Evolutionary conservation across 2,113 vertebrate genomes (phyloP).

Genomic region (Zosterops pallidus): DNA sequence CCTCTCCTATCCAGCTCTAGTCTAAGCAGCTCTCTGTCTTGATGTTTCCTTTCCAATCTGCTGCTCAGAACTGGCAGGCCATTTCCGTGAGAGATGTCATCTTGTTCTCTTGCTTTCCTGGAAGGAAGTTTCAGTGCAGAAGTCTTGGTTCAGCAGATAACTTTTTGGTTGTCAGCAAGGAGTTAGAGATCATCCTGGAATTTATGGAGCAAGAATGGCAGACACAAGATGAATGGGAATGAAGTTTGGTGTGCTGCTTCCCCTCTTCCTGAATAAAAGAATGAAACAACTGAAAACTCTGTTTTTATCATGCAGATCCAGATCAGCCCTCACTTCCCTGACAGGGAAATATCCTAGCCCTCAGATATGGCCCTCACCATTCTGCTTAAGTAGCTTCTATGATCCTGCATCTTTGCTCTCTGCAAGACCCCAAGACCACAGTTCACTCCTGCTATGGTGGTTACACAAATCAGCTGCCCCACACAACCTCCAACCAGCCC

Average conservation of each 20-base stretch:
- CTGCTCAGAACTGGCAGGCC: not conserved
- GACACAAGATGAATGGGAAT: not conserved
- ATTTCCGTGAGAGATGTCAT: not conserved
- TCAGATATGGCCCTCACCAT: not conserved
- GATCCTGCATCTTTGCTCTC: not conserved
- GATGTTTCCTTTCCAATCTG: not conserved
- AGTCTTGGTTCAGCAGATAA: conserved; percentile 44
- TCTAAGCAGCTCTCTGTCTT: not conserved
- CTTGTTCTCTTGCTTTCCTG: not conserved
- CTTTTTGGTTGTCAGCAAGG: not conserved
- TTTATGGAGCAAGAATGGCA: not conserved
- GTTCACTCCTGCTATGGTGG: not conserved
- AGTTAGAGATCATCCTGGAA: not conserved
- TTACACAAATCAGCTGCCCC: not conserved
- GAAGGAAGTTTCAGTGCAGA: conserved; percentile 9
- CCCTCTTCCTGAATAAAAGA: not conserved
- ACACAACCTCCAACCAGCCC: not conserved
- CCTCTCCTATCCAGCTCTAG: not conserved
- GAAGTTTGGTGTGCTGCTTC: not conserved
- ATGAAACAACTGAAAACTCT: not conserved
- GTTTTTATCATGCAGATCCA: not conserved
- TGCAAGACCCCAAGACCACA: not conserved
- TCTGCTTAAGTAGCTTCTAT: not conserved
- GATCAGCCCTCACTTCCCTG: not conserved
- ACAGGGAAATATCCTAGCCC: not conserved